Evolutionary conservation across 2,113 vertebrate genomes (phyloP).

Genomic region (Himantopus leucocephalus): DNA sequence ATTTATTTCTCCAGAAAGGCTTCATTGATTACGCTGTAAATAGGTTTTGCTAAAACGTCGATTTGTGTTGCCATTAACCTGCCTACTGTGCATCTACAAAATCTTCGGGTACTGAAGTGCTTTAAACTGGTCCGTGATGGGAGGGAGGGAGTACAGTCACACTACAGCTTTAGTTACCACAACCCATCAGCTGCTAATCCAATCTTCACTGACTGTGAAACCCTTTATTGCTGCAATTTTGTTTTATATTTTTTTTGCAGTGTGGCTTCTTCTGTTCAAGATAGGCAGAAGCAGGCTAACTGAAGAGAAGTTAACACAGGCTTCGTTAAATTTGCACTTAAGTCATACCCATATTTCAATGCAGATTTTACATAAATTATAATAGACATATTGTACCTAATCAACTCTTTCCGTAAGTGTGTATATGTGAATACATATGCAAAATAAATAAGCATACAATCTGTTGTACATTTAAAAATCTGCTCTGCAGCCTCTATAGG

Average conservation of each 20-base stretch:
- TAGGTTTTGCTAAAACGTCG: neutral
- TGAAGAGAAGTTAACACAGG: neutral
- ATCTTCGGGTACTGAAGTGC: neutral
- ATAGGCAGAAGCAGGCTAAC: neutral
- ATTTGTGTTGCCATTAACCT: neutral
- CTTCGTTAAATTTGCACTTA: neutral
- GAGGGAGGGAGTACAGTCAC: neutral
- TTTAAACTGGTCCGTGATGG: neutral
- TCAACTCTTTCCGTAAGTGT: neutral
- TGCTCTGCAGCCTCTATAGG: neutral
- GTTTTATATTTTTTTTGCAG: neutral
- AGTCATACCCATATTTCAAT: neutral
- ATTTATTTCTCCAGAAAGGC: neutral
- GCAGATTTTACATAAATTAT: neutral
- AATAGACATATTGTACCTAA: neutral
- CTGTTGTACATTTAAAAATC: neutral
- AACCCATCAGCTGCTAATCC: neutral
- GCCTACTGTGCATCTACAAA: neutral
- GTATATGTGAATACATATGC: neutral
- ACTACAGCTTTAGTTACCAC: neutral
- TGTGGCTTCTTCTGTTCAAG: neutral
- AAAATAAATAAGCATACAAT: neutral
- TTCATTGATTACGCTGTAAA: neutral
- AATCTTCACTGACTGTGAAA: neutral
- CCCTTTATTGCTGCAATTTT: neutral